Evolutionary conservation across 2,888 invertebrate species (phyloP).

Genomic region (Hyppa rectilinea): DNA sequence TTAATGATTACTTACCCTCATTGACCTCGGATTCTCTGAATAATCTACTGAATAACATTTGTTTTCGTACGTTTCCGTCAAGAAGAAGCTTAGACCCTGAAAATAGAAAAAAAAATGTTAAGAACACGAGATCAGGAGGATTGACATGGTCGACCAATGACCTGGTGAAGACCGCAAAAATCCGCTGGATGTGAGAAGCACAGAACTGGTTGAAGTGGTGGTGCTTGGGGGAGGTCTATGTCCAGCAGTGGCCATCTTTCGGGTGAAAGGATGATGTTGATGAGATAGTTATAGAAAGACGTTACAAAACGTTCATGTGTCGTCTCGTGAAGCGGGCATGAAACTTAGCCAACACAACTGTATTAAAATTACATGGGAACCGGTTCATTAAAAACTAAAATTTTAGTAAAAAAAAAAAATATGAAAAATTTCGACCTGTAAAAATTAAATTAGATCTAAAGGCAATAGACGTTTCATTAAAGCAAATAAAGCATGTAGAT

Average conservation of each 20-base stretch:
- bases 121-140: no score
- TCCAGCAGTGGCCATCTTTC: no score
- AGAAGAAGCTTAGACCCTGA: constrained; percentile 66
- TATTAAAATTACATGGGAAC: no score
- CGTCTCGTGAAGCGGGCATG: neutral
- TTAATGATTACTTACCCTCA: constrained; percentile 60
- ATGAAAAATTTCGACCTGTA: no score
- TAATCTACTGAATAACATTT: constrained; percentile 91
- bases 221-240: no score
- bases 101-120: constrained; percentile 47
- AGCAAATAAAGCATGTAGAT: neutral
- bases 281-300: neutral
- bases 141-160: no score
- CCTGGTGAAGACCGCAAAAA: no score
- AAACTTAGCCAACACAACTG: neutral
- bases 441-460: neutral
- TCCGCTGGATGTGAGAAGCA: no score
- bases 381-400: no score
- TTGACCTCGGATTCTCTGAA: constrained; percentile 61
- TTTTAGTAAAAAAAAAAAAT: no score
- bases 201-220: no score
- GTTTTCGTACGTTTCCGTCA: constrained; percentile 85
- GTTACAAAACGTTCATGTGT: neutral
- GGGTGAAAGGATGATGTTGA: no score
- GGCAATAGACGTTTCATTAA: neutral